Conservation (phyloP, 2,113 vertebrate genomes). For the Struthio camelus region DNA sequence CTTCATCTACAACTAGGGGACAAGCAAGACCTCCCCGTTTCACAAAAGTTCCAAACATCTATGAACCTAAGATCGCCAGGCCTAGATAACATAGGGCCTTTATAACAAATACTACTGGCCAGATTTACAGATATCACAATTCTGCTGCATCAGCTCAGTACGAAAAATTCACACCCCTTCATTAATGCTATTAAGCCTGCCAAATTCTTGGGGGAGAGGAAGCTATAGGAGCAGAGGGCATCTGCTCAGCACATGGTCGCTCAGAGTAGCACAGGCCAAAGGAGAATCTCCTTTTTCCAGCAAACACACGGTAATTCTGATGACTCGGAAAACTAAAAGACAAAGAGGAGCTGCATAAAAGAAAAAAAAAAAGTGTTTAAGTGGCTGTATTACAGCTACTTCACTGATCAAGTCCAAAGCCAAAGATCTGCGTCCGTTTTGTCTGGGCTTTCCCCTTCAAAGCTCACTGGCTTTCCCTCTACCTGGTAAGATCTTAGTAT, state of each 20-base stretch:
- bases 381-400: not conserved
- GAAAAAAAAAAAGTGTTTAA: rapidly evolving
- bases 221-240: not conserved
- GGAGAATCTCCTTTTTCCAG: not conserved
- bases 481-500: not conserved
- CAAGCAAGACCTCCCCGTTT: not conserved
- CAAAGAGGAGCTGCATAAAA: not conserved
- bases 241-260: not conserved
- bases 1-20: rapidly evolving
- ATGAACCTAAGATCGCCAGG: not conserved
- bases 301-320: not conserved
- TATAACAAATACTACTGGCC: not conserved
- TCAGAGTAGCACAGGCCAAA: not conserved
- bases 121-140: not conserved
- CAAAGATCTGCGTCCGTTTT: not conserved
- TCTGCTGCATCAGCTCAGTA: not conserved
- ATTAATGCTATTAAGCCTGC: rapidly evolving
- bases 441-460: not conserved
- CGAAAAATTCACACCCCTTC: not conserved
- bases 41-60: not conserved
- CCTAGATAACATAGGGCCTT: not conserved
- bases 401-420: not conserved
- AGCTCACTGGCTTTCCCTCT: not conserved
- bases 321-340: not conserved
- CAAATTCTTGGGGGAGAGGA: rapidly evolving